These are phyloP conservation scores for Pammene aurita DNA, from an alignment of 2,888 invertebrate species.

Conservation along the genomic window DNA sequence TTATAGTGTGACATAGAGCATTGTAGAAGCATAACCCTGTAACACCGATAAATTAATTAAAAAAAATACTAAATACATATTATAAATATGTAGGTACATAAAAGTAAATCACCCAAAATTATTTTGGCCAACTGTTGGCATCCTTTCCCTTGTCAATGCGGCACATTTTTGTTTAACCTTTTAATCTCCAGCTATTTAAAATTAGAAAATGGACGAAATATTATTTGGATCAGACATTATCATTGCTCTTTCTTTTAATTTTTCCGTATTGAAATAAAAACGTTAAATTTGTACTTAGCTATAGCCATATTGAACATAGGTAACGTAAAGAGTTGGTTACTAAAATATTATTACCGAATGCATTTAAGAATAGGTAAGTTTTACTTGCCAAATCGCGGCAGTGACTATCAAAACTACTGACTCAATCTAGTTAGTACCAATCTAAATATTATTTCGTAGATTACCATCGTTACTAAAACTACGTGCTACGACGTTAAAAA, in stretches of 20 bases:
- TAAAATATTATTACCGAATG: no score
- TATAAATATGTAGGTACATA: constrained; percentile 4
- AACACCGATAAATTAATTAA: constrained; percentile 32
- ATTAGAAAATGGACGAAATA: constrained; percentile 1
- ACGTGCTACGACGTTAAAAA: constrained; percentile 11
- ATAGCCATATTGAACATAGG: no score
- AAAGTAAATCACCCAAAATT: constrained; percentile 18
- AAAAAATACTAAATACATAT: constrained; percentile 21
- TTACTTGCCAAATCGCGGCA: no score
- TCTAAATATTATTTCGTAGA: constrained; percentile 1
- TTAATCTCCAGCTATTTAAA: constrained; percentile 1
- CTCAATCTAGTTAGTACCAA: constrained; percentile 5
- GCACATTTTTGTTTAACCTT: constrained; percentile 23
- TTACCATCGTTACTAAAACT: neutral
- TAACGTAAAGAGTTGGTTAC: no score
- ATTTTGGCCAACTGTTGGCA: constrained; percentile 33
- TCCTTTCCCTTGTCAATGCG: constrained; percentile 23
- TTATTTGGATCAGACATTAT: neutral
- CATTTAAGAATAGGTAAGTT: no score
- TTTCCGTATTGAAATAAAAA: no score
- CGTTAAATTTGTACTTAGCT: no score
- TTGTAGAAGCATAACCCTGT: constrained; percentile 35
- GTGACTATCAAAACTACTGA: no score
- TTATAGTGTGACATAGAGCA: constrained; percentile 9
- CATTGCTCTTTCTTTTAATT: no score